Conservation (phyloP, 2,797 vertebrate species). For the Gorsachius magnificus region DNA sequence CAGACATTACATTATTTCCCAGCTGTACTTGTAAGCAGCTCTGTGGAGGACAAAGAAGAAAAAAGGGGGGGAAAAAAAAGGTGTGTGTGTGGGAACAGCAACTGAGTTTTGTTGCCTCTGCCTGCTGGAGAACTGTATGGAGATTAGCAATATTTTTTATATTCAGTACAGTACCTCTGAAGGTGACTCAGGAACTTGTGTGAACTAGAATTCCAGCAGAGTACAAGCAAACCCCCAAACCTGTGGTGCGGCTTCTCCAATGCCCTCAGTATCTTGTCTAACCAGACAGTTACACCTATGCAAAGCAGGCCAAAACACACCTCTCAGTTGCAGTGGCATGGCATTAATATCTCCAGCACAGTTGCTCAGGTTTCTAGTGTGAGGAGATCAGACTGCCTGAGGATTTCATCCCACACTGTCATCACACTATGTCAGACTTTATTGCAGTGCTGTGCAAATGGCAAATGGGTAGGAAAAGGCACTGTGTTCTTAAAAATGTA, state of each 20-base stretch:
- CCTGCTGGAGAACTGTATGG: slow-evolving; percentile 43
- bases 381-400: not conserved
- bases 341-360: not conserved
- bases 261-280: not conserved
- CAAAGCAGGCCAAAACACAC: not conserved
- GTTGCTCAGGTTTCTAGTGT: not conserved
- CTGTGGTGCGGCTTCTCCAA: not conserved
- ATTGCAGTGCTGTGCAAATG: accelerated
- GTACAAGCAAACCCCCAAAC: not conserved
- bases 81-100: not conserved
- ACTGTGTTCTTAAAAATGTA: not conserved
- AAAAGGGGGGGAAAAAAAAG: not conserved
- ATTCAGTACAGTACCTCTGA: slow-evolving; percentile 38
- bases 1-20: slow-evolving; percentile 31
- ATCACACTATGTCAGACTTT: not conserved
- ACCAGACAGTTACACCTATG: not conserved
- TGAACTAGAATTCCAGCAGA: not conserved
- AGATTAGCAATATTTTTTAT: slow-evolving; percentile 64
- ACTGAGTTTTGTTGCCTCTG: slow-evolving; percentile 50
- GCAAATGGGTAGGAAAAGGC: not conserved
- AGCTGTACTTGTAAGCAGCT: slow-evolving; percentile 4
- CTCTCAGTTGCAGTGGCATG: not conserved
- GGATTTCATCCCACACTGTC: not conserved
- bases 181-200: slow-evolving; percentile 43
- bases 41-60: slow-evolving; percentile 32